Evolutionary conservation across 2,797 vertebrate genomes (phyloP).

Genomic region (Dryobates pubescens): DNA sequence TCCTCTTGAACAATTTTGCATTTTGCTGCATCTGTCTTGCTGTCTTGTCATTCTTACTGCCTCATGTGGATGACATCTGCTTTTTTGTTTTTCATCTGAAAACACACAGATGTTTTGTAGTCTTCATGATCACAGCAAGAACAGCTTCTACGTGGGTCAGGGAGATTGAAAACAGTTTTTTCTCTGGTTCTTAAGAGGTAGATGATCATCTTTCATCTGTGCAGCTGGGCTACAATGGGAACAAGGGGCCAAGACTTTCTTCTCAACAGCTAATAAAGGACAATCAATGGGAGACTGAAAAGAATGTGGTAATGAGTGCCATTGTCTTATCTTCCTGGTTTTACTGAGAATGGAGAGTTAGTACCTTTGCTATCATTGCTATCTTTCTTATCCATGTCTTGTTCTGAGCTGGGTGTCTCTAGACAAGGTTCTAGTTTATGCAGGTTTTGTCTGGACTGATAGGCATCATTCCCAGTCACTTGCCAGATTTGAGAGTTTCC

Average conservation of each 20-base stretch:
- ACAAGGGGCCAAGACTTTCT: background rate
- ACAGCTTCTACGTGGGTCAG: background rate
- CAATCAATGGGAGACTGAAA: background rate
- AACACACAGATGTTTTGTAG: background rate
- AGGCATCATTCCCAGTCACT: background rate
- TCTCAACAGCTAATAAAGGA: background rate
- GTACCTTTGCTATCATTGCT: background rate
- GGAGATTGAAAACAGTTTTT: background rate
- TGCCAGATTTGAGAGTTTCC: background rate
- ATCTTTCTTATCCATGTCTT: background rate
- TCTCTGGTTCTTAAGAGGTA: background rate
- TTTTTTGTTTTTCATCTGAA: slow-evolving; percentile 22
- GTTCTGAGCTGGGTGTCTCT: background rate
- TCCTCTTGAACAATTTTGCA: background rate
- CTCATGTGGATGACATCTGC: slow-evolving; percentile 17
- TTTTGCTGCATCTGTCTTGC: background rate
- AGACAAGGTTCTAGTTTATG: background rate
- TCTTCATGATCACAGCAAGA: background rate
- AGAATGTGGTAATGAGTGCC: background rate
- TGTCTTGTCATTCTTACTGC: background rate
- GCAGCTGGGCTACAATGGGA: background rate
- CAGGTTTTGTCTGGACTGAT: background rate
- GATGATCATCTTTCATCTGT: background rate
- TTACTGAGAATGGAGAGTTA: background rate
- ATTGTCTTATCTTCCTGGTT: background rate